Conservation (phyloP, 2,797 vertebrate species). For the Ficedula albicollis region DNA sequence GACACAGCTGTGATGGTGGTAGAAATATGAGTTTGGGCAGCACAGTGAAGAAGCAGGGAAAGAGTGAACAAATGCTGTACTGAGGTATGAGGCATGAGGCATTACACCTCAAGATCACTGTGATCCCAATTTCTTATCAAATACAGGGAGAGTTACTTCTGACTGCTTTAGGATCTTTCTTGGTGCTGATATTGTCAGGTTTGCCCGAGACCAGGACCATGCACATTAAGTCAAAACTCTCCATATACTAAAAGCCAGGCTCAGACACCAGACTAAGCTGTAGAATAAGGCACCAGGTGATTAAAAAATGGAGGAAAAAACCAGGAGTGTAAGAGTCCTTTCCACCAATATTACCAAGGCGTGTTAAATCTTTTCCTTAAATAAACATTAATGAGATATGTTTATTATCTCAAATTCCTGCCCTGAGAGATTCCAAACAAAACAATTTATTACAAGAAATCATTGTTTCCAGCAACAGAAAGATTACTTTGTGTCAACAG, state of each 20-base stretch:
- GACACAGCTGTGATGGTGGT: rapidly evolving
- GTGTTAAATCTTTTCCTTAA: not conserved
- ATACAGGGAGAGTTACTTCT: not conserved
- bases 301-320: not conserved
- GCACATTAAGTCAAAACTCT: not conserved
- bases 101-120: not conserved
- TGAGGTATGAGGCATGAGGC: rapidly evolving
- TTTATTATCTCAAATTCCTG: not conserved
- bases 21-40: not conserved
- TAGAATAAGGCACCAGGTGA: not conserved
- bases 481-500: not conserved
- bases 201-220: not conserved
- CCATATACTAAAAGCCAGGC: not conserved
- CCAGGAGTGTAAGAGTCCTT: not conserved
- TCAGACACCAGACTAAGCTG: not conserved
- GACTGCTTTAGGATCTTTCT: not conserved
- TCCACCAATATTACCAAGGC: rapidly evolving
- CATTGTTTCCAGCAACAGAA: not conserved
- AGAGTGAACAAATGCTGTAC: not conserved
- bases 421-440: not conserved
- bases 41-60: rapidly evolving
- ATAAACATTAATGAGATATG: not conserved
- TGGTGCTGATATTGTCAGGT: not conserved
- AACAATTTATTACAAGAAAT: not conserved
- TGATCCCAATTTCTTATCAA: not conserved